Evolutionary conservation across 2,888 invertebrate genomes (phyloP).

Genomic region (Volucella inflata): DNA sequence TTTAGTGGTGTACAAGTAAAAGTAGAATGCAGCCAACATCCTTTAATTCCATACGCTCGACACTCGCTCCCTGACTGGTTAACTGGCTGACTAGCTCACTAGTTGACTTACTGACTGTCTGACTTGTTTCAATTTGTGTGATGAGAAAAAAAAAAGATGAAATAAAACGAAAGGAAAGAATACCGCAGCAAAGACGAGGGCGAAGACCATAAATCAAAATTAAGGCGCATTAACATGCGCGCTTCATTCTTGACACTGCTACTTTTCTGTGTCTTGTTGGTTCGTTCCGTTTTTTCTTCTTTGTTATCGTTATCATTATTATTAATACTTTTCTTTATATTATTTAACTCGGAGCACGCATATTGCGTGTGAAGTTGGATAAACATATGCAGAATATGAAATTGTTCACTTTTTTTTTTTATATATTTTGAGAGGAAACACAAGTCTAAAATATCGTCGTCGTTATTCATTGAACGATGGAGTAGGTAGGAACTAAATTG

Average conservation of each 20-base stretch:
- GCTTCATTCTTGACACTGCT: slow-evolving; percentile 75
- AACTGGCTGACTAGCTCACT: too few species aligned
- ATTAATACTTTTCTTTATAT: slow-evolving; percentile 24
- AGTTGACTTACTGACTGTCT: too few species aligned
- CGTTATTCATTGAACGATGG: slow-evolving; percentile 26
- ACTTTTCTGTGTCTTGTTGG: slow-evolving; percentile 62
- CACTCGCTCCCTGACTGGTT: background rate
- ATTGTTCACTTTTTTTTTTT: slow-evolving; percentile 1
- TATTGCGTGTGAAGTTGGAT: slow-evolving; percentile 43
- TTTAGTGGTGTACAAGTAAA: slow-evolving; percentile 24
- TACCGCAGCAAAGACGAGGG: slow-evolving; percentile 72
- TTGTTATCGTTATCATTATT: slow-evolving; percentile 6
- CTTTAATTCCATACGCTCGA: slow-evolving; percentile 42
- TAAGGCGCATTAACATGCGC: slow-evolving; percentile 76
- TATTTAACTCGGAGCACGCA: slow-evolving; percentile 4
- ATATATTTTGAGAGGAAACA: background rate
- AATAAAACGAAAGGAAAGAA: slow-evolving; percentile 41
- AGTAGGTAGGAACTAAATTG: slow-evolving; percentile 45
- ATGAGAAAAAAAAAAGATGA: slow-evolving; percentile 51
- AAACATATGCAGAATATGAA: slow-evolving; percentile 3
- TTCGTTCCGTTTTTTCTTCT: background rate
- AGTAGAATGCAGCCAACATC: slow-evolving; percentile 64
- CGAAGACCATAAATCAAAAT: slow-evolving; percentile 75
- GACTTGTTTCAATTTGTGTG: slow-evolving; percentile 34
- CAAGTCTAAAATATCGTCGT: background rate